Evolutionary conservation across 2,113 vertebrate species (phyloP).

Genomic region (Mustela lutreola): DNA sequence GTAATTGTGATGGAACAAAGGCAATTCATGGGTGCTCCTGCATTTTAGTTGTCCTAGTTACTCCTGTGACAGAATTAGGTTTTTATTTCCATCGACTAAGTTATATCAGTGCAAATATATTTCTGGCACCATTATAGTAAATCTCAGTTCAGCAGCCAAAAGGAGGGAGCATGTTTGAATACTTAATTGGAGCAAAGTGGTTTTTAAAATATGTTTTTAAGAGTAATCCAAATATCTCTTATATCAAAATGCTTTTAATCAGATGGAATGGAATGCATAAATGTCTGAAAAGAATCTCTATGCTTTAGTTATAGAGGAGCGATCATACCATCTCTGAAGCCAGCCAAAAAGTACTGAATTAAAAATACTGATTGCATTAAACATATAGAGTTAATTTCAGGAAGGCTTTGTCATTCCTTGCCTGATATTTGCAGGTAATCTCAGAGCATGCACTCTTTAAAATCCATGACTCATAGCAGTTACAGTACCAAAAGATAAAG

Average conservation of each 20-base stretch:
- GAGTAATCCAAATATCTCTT: constrained; percentile 7
- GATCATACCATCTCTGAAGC: neutral
- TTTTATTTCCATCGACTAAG: constrained; percentile 67
- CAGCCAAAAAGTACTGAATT: constrained; percentile 4
- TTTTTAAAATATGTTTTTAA: constrained; percentile 52
- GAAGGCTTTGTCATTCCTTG: neutral
- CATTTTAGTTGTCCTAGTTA: constrained; percentile 60
- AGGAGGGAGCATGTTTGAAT: neutral
- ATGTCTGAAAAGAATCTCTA: neutral
- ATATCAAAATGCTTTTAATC: neutral
- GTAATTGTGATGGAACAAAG: constrained; percentile 73
- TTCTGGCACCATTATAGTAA: constrained; percentile 10
- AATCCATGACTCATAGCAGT: neutral
- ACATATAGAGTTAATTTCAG: neutral
- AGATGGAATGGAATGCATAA: neutral
- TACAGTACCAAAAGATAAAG: neutral
- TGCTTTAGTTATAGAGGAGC: neutral
- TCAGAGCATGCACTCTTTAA: constrained; percentile 34
- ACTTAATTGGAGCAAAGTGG: constrained; percentile 19
- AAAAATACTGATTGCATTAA: neutral
- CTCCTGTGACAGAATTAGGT: constrained; percentile 70
- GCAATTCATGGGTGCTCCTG: constrained; percentile 56
- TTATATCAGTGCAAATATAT: constrained; percentile 43
- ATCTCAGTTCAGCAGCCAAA: constrained; percentile 38
- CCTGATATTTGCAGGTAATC: neutral